Percentiles rank a stretch among this genome's conserved stretches.
These are phyloP conservation scores for Ceratosolen solmsi DNA, from an alignment of 1,140 invertebrate species.

Conservation along the genomic window DNA sequence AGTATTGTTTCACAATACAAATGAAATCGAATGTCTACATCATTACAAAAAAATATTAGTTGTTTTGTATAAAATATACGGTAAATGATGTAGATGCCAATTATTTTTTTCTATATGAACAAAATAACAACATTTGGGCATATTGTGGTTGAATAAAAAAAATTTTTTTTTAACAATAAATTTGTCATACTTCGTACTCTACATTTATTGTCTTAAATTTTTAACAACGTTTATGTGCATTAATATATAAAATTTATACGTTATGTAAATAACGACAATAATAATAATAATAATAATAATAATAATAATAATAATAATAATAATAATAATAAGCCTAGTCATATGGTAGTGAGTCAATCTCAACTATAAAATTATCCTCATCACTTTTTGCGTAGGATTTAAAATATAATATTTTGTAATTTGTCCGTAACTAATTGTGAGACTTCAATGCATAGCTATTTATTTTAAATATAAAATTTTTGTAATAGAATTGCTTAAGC, in stretches of 20 bases:
- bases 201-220: no score
- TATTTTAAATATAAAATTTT: conserved; percentile 18
- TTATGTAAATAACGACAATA: neutral
- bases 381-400: neutral
- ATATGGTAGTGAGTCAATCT: neutral
- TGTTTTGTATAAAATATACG: neutral
- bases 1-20: neutral
- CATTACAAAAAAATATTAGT: neutral
- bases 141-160: no score
- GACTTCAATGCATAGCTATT: neutral
- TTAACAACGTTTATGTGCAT: no score
- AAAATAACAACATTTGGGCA: no score
- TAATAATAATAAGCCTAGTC: no score
- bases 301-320: no score
- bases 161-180: no score
- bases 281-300: no score
- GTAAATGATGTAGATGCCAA: no score
- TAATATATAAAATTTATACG: no score
- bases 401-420: neutral
- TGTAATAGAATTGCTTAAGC: neutral
- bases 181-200: no score
- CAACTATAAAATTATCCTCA: neutral
- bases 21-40: neutral
- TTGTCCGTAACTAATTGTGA: neutral
- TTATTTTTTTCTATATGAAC: no score